phyloP scores from a whole-genome alignment of 1,140 invertebrate genomes.

The Calosoma granatense region DNA sequence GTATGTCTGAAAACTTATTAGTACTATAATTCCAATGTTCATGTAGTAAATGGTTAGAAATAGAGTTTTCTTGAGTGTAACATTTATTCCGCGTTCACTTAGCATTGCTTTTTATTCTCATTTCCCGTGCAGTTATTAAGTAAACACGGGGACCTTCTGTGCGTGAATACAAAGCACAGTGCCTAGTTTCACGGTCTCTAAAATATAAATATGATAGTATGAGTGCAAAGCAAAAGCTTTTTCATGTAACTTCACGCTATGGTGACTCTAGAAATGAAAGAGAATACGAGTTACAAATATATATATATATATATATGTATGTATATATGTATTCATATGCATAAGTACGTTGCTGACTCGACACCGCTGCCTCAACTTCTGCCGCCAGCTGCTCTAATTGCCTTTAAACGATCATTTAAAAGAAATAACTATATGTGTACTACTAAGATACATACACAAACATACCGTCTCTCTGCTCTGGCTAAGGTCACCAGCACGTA shows the following conservation, averaged over 20 bases:
- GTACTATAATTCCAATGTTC: no score
- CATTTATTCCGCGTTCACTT: no score
- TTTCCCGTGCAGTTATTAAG: not conserved
- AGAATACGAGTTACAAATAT: not conserved
- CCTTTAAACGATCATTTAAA: not conserved
- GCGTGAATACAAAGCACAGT: not conserved
- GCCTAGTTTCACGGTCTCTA: conserved; percentile 5
- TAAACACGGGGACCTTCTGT: not conserved
- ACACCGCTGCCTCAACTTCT: no score
- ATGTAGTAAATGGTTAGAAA: no score
- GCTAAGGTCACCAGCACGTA: not conserved
- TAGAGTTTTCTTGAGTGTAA: no score
- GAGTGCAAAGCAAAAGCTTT: conserved; percentile 1
- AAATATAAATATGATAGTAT: conserved; percentile 9
- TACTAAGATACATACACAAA: not conserved
- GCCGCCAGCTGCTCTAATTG: no score
- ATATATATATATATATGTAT: not conserved
- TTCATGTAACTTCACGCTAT: conserved; percentile 2
- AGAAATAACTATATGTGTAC: not conserved
- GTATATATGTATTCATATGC: not conserved
- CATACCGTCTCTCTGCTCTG: not conserved
- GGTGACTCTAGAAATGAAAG: not conserved
- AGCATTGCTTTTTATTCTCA: no score
- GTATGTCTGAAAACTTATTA: no score
- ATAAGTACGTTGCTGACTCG: not conserved